Evolutionary conservation across 2,797 vertebrate species (phyloP), one percentile per base, ranked within the genome.

Genomic region (Tragopan temminckii): DNA sequence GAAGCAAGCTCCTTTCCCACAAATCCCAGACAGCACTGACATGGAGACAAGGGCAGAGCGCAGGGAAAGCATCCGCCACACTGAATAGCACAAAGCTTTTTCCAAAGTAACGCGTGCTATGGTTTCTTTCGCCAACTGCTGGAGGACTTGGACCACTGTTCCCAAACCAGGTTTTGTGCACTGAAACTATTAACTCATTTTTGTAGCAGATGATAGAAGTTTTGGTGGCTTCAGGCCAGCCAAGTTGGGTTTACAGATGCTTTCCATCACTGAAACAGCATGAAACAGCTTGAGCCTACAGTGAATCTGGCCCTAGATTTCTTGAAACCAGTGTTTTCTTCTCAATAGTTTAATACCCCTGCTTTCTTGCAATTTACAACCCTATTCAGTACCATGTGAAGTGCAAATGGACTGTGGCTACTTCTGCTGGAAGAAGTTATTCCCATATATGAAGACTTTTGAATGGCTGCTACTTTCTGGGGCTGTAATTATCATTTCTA

Each of bases 211-310:
- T 33, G 59, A 91, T 31, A 76, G 70, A 80, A 59, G 29, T n/a
- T 66, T 25, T 46, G 40, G 69, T 61, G 82, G 80, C 82, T 86
- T 27, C 67, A 85, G 38, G 70, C 90, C 77, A 91, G 82, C 61
- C 50, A 63, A 89, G 1, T 20, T 85, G 59, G 25, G 29, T 70
- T 92, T 85, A 57, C 80, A 89, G 67, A 85, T 94, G 89, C 91
- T 92, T 91, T 93, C 52, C 42, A 71, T 95, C 92, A 84, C 63
- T 77, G 74, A 55, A 94, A 76, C 76, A 92, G 70, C 46, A 43
- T 52, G 77, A 82, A 85, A 52, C 33, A 48, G 59, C 85, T 84
- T 67, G 25, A 94, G 53, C 29, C 70, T 76, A 42, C 36, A 68
- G 70, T 84, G 66, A 93, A 67, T 85, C 59, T 94, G 69, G 66